A percentile compares a stretch with the other conserved stretches of the same genome.
Conservation (phyloP, 2,797 vertebrate genomes). For the Anguilla megastoma region DNA sequence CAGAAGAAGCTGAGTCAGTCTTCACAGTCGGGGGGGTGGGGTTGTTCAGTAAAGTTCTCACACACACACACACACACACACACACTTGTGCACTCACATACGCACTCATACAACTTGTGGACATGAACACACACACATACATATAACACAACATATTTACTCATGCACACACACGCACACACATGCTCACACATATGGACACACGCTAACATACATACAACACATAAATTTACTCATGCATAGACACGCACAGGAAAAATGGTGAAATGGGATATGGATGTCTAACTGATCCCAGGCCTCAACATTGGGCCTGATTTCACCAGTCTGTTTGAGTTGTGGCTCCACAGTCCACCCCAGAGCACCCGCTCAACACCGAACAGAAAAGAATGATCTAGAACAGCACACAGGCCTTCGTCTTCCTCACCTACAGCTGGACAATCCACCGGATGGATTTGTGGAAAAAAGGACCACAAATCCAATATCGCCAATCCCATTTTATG, state of each 20-base stretch:
- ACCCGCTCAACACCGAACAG: neutral
- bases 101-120: neutral
- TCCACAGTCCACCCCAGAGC: constrained; percentile 33
- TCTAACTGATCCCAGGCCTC: constrained; percentile 54
- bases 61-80: constrained; percentile 3
- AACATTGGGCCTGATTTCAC: constrained; percentile 52
- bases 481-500: neutral
- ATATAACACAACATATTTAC: neutral
- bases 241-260: neutral
- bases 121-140: neutral
- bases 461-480: neutral
- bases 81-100: neutral
- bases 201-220: neutral
- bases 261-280: constrained; percentile 29
- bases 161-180: neutral
- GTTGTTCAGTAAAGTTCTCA: constrained; percentile 47
- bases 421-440: constrained; percentile 22
- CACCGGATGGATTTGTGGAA: neutral
- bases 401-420: neutral
- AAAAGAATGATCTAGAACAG: constrained; percentile 35
- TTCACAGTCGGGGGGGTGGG: constrained; percentile 46
- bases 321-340: constrained; percentile 41
- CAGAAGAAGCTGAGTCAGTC: constrained; percentile 63
- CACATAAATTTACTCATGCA: neutral
- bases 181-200: constrained; percentile 21